These are phyloP conservation scores for Mus spicilegus DNA, from an alignment of 2,113 vertebrate species.

Conservation along the genomic window DNA sequence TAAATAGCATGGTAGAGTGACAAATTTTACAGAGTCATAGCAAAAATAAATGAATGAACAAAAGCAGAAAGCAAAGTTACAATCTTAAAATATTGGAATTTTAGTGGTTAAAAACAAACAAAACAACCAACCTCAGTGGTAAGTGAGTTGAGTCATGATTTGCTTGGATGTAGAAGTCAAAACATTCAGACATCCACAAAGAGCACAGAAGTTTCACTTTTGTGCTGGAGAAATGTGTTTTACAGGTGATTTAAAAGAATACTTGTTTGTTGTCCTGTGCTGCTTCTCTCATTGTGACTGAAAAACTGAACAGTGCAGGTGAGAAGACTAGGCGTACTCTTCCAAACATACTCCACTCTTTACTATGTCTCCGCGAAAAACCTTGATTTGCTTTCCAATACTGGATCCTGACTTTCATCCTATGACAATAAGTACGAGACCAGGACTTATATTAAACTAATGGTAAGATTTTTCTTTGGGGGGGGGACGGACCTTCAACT, in stretches of 20 bases:
- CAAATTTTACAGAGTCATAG: background rate
- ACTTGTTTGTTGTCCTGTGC: background rate
- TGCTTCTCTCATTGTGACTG: background rate
- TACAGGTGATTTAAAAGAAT: background rate
- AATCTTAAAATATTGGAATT: background rate
- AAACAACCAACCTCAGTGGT: background rate
- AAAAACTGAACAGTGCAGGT: background rate
- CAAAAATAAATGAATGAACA: background rate
- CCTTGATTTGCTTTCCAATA: background rate
- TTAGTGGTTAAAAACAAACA: background rate
- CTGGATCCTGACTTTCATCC: background rate
- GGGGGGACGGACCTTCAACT: background rate
- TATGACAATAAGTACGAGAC: background rate
- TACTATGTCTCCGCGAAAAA: fast-evolving
- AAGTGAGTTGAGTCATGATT: background rate
- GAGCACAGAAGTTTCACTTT: background rate
- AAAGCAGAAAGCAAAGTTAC: fast-evolving
- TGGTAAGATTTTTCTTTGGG: too few relatives aligned
- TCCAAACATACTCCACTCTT: background rate
- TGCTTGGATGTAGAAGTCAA: background rate
- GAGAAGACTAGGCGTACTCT: background rate
- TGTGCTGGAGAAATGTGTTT: background rate
- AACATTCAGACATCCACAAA: background rate
- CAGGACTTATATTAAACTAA: background rate
- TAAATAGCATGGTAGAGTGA: background rate